Evolutionary conservation across 2,113 vertebrate species (phyloP), one percentile per base, ranked within the genome.

Genomic region (Danionella cerebrum): DNA sequence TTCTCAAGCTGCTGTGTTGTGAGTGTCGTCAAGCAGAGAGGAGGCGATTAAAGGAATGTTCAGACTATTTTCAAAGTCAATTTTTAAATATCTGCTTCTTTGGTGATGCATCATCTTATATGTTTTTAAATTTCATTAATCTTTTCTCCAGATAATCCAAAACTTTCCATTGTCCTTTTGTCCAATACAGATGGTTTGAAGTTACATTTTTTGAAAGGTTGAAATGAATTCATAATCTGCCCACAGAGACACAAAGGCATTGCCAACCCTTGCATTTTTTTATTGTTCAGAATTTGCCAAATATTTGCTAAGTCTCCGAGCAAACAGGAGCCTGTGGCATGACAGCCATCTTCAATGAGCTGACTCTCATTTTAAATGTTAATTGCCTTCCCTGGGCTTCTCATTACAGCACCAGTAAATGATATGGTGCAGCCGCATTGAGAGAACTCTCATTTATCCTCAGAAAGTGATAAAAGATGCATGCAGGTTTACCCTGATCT

Each of bases 341-440:
- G 36, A 38, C 44, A 50, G 73, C 71, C 74, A 80, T 83, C 79
- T 73, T 58, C 68, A 80, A 75, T 77, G 80, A 84, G 75, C 74
- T 67, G 11, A 68, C n/a, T 57, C 63, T 7, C 33, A 74, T 84
- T 83, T 83, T 76, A 82, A 84, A 85, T 85, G 81, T 82, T 84
- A 85, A 86, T 87, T 83, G 82, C 76, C 66, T 69, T 79, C 76
- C 57, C 57, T 50, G 57, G 69, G 70, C 64, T 77, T 80, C 72
- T 83, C 78, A 84, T 86, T 83, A 78, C 55, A 44, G 22, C 69
- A 42, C 42, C 79, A 75, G 65, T 75, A 78, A 84, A 83, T 72
- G 31, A 80, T 80, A 71, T 73, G 73, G 70, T 66, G 24, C 66
- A 73, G 74, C 58, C 41, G 53, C 31, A 19, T 33, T 70, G 47